Evolutionary conservation across 2,888 invertebrate species (phyloP).

Genomic region (Euclidia mi): DNA sequence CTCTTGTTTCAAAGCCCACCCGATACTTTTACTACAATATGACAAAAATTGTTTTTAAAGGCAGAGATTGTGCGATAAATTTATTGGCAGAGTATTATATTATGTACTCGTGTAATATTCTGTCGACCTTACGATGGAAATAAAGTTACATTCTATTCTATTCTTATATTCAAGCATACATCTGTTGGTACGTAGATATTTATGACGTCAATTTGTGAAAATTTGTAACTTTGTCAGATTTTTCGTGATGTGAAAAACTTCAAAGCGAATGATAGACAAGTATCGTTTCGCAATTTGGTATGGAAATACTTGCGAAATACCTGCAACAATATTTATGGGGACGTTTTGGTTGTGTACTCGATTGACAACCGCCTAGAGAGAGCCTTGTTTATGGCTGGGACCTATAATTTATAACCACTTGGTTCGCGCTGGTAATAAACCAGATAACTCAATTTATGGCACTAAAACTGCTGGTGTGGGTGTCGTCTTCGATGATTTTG

Average conservation of each 20-base stretch:
- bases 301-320: constrained; percentile 68
- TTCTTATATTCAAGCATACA: constrained; percentile 31
- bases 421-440: constrained; percentile 76
- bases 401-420: constrained; percentile 73
- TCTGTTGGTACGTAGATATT: constrained; percentile 38
- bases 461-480: constrained; percentile 67
- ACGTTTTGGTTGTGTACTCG: constrained; percentile 60
- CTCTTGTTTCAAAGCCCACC: no score
- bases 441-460: constrained; percentile 80
- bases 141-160: no score
- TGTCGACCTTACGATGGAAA: constrained; percentile 30
- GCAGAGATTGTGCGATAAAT: constrained; percentile 24
- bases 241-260: constrained; percentile 72
- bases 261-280: no score
- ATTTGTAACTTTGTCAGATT: constrained; percentile 71
- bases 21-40: no score
- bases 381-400: constrained; percentile 68
- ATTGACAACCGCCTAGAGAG: constrained; percentile 78
- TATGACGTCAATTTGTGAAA: constrained; percentile 68
- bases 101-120: constrained; percentile 27
- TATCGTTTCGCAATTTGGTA: constrained; percentile 70
- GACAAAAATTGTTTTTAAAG: no score
- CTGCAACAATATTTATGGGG: constrained; percentile 69
- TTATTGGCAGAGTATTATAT: constrained; percentile 13
- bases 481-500: constrained; percentile 67